Base-by-base conservation (phyloP, 2,797 vertebrate species). In the Steatocranus sp. region DNA sequence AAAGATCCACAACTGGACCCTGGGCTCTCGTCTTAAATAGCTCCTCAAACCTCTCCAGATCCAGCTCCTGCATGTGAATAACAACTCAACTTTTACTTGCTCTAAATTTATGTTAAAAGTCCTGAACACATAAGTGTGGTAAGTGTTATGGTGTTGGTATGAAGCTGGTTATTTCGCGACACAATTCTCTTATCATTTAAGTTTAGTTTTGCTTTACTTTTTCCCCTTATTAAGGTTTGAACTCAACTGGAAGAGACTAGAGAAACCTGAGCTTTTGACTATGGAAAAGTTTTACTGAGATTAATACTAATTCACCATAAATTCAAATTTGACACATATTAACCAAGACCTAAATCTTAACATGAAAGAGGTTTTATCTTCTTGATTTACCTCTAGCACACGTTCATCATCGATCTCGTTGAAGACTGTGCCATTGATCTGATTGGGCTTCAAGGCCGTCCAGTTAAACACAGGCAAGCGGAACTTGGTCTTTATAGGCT, bases 401-500 rank as follows among this genome's bases (percentile, higher is more conserved):
- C 97, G 96, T 82, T 99, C 98, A 18, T 99, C 98, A 1, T 99
- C 98, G 11, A 99, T 97, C 91, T 99, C 98, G 0, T 98, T 99
- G 93, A 99, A 99, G 87, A 99, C 98, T 0, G 98, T 99, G 80
- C 98, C 98, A 0, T 97, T 99, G 95, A 99, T 99, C 96, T 99
- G 98, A 94, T 98, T 99, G 94, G 98, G 98, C 89, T 99, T 99
- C 85, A 99, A 90, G 1, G 98, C 98, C 0, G 98, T 98, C 98
- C 98, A 99, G 93, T 99, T 99, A 93, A 99, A 99, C 75, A 99
- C 97, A 0, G 98, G 98, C 87, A 99, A 79, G 7, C 98, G 98
- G 96, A 99, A 99, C 90, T 99, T 99, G 48, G 98, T 99, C 96
- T 99, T 99, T 91, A 99, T 99, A 38, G 98, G 98, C 76, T 98